These are phyloP conservation scores for Hippolais icterina DNA, from an alignment of 2,113 vertebrate species.

Conservation along the genomic window DNA sequence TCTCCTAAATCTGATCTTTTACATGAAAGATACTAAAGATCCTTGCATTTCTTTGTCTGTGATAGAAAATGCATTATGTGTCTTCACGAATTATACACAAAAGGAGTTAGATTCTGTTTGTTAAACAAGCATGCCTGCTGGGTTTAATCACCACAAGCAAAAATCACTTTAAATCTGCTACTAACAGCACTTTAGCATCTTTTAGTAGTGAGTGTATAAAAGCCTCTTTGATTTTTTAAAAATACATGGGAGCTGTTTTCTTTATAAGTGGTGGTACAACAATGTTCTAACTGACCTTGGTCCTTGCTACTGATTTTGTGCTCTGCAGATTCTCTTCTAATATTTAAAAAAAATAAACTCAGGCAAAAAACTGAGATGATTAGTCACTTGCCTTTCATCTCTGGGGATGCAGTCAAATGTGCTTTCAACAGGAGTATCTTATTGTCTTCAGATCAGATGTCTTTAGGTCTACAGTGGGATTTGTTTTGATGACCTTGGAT, in stretches of 20 bases:
- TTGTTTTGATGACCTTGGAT: neutral
- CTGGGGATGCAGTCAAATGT: neutral
- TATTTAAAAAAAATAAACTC: neutral
- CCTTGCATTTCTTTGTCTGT: neutral
- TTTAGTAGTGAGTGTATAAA: constrained; percentile 55
- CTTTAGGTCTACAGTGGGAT: neutral
- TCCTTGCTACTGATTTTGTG: constrained; percentile 42
- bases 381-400: constrained; percentile 37
- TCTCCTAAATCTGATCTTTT: neutral
- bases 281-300: constrained; percentile 57
- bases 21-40: neutral
- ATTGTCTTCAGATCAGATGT: neutral
- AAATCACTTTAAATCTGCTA: constrained; percentile 53
- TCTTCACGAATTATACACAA: neutral
- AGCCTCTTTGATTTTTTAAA: constrained; percentile 59
- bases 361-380: constrained; percentile 2
- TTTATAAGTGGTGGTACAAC: constrained; percentile 37
- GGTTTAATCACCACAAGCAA: constrained; percentile 60
- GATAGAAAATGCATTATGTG: constrained; percentile 2
- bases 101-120: constrained; percentile 10
- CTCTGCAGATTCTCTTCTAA: neutral
- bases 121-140: constrained; percentile 48
- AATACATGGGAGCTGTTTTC: constrained; percentile 24
- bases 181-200: constrained; percentile 39
- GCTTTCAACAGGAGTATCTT: neutral